Conservation (phyloP, 2,113 vertebrate genomes). For the Oreotragus oreotragus region DNA sequence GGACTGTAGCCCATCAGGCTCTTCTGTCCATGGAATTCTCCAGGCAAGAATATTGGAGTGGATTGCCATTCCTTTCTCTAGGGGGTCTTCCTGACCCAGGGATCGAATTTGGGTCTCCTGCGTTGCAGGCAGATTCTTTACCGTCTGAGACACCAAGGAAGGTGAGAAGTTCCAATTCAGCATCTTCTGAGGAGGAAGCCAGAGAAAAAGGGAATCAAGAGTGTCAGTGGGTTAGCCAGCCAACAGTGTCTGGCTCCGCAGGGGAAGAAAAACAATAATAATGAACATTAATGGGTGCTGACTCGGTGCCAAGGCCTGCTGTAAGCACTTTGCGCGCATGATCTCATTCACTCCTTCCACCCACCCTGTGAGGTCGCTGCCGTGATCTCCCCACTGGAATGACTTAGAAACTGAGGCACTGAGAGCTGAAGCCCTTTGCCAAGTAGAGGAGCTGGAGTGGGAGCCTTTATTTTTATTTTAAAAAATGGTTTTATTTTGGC, state of each 20-base stretch:
- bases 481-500: not conserved
- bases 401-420: not conserved
- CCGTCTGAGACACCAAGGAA: not conserved
- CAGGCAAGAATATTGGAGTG: not conserved
- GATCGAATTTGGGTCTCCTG: rapidly evolving
- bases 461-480: not conserved
- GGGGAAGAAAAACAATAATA: not conserved
- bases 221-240: not conserved
- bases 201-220: not conserved
- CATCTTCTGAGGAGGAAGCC: not conserved
- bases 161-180: not conserved
- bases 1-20: not conserved
- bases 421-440: not conserved
- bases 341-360: not conserved
- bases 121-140: not conserved
- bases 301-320: not conserved
- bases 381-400: not conserved
- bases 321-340: not conserved
- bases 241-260: not conserved
- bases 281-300: not conserved
- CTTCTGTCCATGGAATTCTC: not conserved
- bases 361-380: not conserved
- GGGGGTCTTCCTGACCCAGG: not conserved
- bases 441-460: not conserved
- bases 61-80: not conserved